Percentiles rank a stretch among this genome's conserved stretches.
phyloP scores from a whole-genome alignment of 2,797 vertebrate species.

The Buphagus erythrorhynchus region DNA sequence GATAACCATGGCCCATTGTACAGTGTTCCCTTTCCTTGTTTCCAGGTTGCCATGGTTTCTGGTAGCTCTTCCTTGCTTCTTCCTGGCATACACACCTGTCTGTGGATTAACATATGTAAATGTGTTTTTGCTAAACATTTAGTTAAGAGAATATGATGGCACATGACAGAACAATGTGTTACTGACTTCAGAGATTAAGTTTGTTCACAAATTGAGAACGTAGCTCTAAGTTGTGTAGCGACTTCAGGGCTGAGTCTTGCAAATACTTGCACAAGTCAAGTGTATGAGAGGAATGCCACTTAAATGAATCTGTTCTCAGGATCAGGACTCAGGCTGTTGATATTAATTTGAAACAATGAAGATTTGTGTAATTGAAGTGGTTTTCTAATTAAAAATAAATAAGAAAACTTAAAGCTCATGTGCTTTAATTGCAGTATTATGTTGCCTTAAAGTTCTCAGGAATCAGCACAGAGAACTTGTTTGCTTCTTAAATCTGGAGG shows the following conservation, averaged over 20 bases:
- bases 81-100: background rate
- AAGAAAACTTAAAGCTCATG: background rate
- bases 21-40: background rate
- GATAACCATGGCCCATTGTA: background rate
- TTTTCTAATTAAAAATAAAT: conserved; percentile 19
- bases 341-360: background rate
- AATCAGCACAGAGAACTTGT: background rate
- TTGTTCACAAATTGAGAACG: background rate
- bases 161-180: background rate
- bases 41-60: background rate
- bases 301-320: background rate
- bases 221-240: background rate
- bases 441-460: conserved; percentile 8
- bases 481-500: background rate
- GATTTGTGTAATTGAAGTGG: background rate
- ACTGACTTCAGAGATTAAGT: background rate
- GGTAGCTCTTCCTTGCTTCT: background rate
- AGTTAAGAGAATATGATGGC: background rate
- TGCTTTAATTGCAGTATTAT: background rate
- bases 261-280: background rate
- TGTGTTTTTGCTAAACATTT: background rate
- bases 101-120: background rate
- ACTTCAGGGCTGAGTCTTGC: background rate
- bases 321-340: background rate
- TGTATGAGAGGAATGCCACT: background rate